Conservation (phyloP, 2,888 invertebrate species). For the Lepidochrysops patricia region DNA sequence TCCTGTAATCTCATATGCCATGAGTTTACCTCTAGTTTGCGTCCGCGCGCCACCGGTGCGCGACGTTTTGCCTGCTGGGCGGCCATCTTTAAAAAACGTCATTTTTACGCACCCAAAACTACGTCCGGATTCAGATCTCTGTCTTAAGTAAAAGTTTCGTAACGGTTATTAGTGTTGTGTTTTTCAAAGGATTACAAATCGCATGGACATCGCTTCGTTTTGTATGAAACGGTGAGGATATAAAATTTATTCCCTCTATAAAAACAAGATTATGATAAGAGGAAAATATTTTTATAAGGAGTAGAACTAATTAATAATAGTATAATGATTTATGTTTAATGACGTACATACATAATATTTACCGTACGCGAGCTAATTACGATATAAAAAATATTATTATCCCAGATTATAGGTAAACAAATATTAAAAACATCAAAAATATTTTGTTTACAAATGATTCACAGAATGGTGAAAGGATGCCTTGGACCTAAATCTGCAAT, state of each 20-base stretch:
- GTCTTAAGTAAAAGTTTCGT: constrained; percentile 10
- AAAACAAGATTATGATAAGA: neutral
- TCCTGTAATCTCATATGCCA: constrained; percentile 26
- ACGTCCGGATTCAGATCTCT: constrained; percentile 14
- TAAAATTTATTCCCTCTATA: neutral
- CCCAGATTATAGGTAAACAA: no score
- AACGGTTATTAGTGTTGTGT: constrained; percentile 19
- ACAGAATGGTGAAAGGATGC: neutral
- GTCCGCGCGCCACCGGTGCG: constrained; percentile 44
- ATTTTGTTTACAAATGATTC: neutral
- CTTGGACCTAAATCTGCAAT: neutral
- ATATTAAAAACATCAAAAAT: no score
- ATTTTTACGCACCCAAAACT: constrained; percentile 19
- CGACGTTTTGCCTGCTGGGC: constrained; percentile 35
- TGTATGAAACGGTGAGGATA: constrained; percentile 1
- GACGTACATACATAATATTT: no score
- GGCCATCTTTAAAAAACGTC: constrained; percentile 31
- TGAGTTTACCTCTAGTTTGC: constrained; percentile 37
- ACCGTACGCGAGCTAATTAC: no score
- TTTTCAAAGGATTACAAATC: constrained; percentile 13
- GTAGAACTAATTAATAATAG: neutral
- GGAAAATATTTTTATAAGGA: neutral
- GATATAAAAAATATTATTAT: no score
- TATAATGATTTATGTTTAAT: no score
- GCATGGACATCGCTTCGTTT: constrained; percentile 4